A percentile compares a stretch with the other conserved stretches of the same genome.
phyloP scores from a whole-genome alignment of 2,797 vertebrate species.

The Ctenopoma kingsleyae region DNA sequence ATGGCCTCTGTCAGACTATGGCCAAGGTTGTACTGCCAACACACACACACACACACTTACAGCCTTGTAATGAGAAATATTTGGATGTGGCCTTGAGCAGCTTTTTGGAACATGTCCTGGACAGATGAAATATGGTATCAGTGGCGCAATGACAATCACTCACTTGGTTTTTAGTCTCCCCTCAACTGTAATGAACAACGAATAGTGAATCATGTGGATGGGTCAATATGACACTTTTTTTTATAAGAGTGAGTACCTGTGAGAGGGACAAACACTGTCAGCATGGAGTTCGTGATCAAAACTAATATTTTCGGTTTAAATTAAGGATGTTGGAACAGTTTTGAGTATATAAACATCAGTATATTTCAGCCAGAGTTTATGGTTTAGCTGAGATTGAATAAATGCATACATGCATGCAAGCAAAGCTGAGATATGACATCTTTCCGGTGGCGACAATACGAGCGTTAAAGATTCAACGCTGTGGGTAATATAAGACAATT shows the following conservation, averaged over 20 bases:
- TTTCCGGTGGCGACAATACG: constrained; percentile 8
- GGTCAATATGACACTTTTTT: constrained; percentile 6
- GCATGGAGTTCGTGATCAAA: not conserved
- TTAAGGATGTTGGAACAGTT: not conserved
- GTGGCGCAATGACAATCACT: constrained; percentile 54
- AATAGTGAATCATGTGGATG: constrained; percentile 45
- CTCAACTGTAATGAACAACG: constrained; percentile 54
- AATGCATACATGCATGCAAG: not conserved
- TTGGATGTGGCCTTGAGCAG: constrained; percentile 65
- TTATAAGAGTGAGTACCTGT: not conserved
- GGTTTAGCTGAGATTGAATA: not conserved
- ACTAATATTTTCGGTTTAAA: not conserved
- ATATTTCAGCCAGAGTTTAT: no score
- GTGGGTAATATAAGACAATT: constrained; percentile 39
- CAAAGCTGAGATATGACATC: constrained; percentile 22
- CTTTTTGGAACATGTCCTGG: constrained; percentile 57
- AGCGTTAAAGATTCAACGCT: constrained; percentile 34
- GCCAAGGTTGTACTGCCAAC: constrained; percentile 58
- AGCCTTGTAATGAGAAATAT: constrained; percentile 71
- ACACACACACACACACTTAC: constrained; percentile 33
- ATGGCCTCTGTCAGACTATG: constrained; percentile 61
- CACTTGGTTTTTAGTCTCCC: constrained; percentile 41
- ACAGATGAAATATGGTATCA: constrained; percentile 57
- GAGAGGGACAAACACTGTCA: not conserved
- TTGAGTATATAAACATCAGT: no score